Base-by-base conservation (phyloP, 2,888 invertebrate genomes). In the Furcula furcula region DNA sequence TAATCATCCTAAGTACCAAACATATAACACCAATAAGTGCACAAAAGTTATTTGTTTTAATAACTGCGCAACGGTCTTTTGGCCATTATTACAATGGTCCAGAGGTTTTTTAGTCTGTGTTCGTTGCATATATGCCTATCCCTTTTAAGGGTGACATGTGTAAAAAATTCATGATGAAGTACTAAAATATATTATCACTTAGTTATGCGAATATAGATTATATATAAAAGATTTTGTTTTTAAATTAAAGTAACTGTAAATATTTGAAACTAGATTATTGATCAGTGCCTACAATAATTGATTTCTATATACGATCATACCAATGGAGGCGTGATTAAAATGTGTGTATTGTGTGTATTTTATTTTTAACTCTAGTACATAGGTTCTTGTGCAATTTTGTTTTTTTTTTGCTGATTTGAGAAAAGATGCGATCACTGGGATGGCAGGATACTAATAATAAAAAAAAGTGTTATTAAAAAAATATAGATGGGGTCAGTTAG, bases 281-380 rank as follows among this genome's bases (percentile, higher is more conserved):
- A 61, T 55, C 70, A 69, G 73, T 73, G 74, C 71, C 72, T 72
- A 57, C 46, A 51, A 46, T 38, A 37, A 31, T 47, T 55, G 40
- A 41, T 48, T 57, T 56, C 9, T 40, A 33, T 40, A 30, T 33
- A 29, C 31, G 23, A 32, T 46, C 35, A 29, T 35, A 33, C 15
- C 32, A 18, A 22, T 27, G 15, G 22, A 12, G 54, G 40, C 47
- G 34, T 30, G 28, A 26, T 36, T 34, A 12, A 9, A 9, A 20
- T 11, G 30, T 36, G 19, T 25, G 4, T 16, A 7, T 26, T 7
- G 49, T 28, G 43, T 52, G 57, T 29, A 27, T 22, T 36, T 39
- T 29, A n/a, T n/a, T 36, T 38, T 36, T 21, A 32, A 28, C 11
- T n/a, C 4, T 13, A 12, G 25, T n/a, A 7, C 13, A n/a, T n/a